These are phyloP conservation scores for Pseudochromis fuscus DNA, from an alignment of 2,797 vertebrate species.

Conservation along the genomic window DNA sequence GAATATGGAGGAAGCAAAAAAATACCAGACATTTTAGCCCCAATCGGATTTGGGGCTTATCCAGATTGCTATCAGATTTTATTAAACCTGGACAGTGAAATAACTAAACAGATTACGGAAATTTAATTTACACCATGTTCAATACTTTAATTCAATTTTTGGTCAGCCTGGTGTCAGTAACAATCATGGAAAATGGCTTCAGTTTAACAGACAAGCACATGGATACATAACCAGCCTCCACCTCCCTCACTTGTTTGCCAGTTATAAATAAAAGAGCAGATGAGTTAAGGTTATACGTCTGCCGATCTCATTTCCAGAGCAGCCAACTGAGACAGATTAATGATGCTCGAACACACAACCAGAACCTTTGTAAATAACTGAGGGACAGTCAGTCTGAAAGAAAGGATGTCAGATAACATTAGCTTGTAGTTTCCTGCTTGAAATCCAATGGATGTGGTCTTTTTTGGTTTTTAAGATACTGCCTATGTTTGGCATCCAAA, in stretches of 20 bases:
- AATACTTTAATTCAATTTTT: conserved; percentile 34
- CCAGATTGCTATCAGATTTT: neutral
- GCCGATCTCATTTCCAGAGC: neutral
- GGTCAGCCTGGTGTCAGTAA: conserved; percentile 19
- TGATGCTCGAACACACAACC: neutral
- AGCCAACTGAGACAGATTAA: neutral
- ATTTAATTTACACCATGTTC: conserved; percentile 13
- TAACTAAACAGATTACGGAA: conserved; percentile 4
- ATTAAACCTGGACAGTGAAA: conserved; percentile 8
- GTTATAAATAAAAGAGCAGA: neutral
- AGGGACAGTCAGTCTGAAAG: neutral
- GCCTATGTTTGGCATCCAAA: neutral
- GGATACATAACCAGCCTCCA: neutral
- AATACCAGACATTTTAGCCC: neutral
- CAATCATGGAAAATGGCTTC: conserved; percentile 17
- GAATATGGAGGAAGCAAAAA: neutral
- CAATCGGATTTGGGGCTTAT: neutral
- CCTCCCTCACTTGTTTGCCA: neutral
- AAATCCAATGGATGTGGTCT: neutral
- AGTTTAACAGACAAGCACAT: neutral
- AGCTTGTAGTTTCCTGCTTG: neutral
- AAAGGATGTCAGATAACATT: conserved; percentile 1
- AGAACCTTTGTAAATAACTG: neutral
- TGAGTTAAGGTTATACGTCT: neutral
- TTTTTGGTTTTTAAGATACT: neutral